A percentile compares a stretch with the other conserved stretches of the same genome.
Conservation (phyloP, 1,140 invertebrate species). For the Neomicropteryx cornuta region DNA sequence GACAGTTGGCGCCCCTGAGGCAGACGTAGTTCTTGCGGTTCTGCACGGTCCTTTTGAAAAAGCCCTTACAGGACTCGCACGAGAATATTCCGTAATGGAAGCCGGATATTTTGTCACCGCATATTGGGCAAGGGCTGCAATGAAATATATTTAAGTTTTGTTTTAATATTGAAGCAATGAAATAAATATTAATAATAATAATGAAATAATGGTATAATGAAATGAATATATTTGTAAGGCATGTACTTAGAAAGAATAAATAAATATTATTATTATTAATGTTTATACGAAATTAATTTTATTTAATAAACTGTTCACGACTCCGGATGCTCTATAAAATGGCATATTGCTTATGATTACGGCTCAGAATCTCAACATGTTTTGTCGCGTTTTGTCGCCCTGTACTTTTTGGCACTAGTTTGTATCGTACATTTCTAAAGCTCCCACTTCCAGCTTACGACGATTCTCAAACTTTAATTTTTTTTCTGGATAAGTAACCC, state of each 20-base stretch:
- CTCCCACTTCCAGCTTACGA: too few species aligned
- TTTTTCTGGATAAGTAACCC: too few species aligned
- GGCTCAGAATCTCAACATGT: too few species aligned
- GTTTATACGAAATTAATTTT: too few species aligned
- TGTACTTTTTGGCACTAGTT: too few species aligned
- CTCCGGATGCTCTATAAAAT: too few species aligned
- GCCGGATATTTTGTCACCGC: conserved; percentile 89
- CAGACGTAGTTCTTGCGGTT: conserved; percentile 96
- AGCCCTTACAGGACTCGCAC: conserved; percentile 96
- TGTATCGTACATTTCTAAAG: too few species aligned
- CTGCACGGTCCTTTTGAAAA: conserved; percentile 96
- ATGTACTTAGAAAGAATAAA: neutral
- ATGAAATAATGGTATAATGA: neutral
- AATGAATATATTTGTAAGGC: neutral
- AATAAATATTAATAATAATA: conserved; percentile 4
- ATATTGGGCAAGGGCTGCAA: conserved; percentile 85
- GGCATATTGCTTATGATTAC: too few species aligned
- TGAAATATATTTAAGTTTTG: conserved; percentile 20
- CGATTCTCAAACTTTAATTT: too few species aligned
- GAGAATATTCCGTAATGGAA: conserved; percentile 96
- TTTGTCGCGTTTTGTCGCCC: too few species aligned
- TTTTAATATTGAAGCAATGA: neutral
- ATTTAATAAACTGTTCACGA: too few species aligned
- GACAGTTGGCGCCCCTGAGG: conserved; percentile 79
- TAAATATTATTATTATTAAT: too few species aligned